Percentiles rank a stretch among this genome's conserved stretches.
phyloP scores from a whole-genome alignment of 2,113 vertebrate genomes.

The Carollia perspicillata region DNA sequence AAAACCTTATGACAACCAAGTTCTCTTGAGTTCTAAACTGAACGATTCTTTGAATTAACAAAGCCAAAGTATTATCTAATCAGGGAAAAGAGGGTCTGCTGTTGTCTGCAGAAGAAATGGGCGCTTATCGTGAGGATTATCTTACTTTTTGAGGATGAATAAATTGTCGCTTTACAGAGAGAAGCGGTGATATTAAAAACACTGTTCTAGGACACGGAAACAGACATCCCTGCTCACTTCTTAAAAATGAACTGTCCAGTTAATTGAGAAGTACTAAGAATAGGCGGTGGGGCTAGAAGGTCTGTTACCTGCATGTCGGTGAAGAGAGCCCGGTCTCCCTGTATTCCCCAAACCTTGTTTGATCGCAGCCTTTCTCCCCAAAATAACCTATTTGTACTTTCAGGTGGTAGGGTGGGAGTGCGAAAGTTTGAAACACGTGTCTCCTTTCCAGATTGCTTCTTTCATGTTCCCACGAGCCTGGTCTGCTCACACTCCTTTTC shows the following conservation, averaged over 20 bases:
- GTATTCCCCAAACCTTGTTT: not conserved
- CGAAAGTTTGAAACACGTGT: not conserved
- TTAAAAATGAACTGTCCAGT: not conserved
- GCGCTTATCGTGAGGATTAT: not conserved
- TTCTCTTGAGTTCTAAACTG: not conserved
- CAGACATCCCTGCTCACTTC: not conserved
- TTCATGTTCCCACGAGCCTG: not conserved
- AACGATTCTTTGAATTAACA: slow-evolving; percentile 31
- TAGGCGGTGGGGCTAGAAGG: not conserved
- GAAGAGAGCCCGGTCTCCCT: not conserved
- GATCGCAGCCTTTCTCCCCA: not conserved
- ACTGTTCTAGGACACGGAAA: slow-evolving; percentile 2
- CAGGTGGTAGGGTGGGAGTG: no score
- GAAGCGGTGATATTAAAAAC: slow-evolving; percentile 15
- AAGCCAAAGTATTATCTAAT: not conserved
- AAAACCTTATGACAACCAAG: not conserved
- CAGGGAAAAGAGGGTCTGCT: not conserved
- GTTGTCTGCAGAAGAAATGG: slow-evolving; percentile 5
- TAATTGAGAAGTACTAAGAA: not conserved
- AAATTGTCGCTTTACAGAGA: slow-evolving; percentile 23
- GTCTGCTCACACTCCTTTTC: not conserved
- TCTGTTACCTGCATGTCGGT: not conserved
- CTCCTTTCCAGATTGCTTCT: not conserved
- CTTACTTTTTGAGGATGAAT: not conserved
- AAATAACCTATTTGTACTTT: not conserved